Evolutionary conservation across 2,888 invertebrate genomes (phyloP), one percentile per base, ranked within the genome.

Genomic region (Anodontia alba): DNA sequence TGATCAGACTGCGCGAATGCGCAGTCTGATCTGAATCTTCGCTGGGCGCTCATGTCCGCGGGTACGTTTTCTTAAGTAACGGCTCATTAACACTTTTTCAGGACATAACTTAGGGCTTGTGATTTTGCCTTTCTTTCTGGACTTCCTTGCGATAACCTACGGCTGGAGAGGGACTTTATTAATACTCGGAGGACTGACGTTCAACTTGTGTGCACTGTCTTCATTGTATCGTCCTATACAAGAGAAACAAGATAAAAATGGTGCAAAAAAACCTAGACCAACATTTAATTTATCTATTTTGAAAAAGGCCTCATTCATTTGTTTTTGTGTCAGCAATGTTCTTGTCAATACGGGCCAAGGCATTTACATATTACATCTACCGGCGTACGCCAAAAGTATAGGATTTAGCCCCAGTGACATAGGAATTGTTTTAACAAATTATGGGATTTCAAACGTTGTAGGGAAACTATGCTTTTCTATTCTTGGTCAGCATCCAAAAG

Each of bases 361-460:
- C n/a, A 71, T 81, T 20, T 84, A 71, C 43, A 70, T 84, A 10
- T 51, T 84, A 31, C 80, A 84, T 67, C 42, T 84, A 43, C 83
- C 83, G 1, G 76, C 83, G 0, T 84, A 76, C 70, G 69, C 83
- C 0, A 73, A 51, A 33, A 36, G 62, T 5, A 68, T 26, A 26
- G 80, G 78, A 1, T 84, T 84, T 67, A 31, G 43, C 7, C 10
- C 71, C 0, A 72, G 69, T 20, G 80, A 84, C 49, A 69, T 80
- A 2, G 71, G 80, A 0, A 42, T 68, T 3, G 76, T 80, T 1
- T 26, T 80, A 2, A 67, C 76, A 15, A 70, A 66, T 10, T 78
- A 78, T 51, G 83, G 80, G 23, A 33, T 80, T n/a, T 23, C 54
- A 5, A 84, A 78, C 36, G 51, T 80, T 8, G 36, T 80, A 10